Evolutionary conservation across 2,113 vertebrate species (phyloP), one percentile per base, ranked within the genome.

Genomic region (Falco punctatus): DNA sequence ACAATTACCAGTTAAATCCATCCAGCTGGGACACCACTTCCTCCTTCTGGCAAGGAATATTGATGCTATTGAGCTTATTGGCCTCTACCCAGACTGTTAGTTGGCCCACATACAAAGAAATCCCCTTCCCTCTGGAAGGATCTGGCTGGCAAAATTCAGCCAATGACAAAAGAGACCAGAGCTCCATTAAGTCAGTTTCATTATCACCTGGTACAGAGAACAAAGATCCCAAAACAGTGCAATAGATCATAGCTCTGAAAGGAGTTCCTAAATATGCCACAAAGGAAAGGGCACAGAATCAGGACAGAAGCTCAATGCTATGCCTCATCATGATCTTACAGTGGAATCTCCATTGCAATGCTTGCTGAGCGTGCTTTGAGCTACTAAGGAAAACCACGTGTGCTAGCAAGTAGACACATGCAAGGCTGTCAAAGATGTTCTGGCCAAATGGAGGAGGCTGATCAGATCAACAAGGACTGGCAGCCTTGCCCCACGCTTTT

Each of bases 391-490:
- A 92, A 92, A 88, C 23, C 54, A 92, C 2, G 0, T 86, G 72
- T 81, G 65, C 77, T 62, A 91, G 64, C 89, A 91, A 91, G 92
- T 21, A 81, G 24, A 62, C 26, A 67, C 92, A 66, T n/a, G 91
- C 77, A 94, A 58, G 42, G 17, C 72, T 89, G 83, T 64, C 61
- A 92, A 69, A 86, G 42, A 66, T 67, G 61, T 51, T 71, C 55
- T 59, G 77, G 67, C 72, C 80, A 94, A 84, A 61, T 44, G 28
- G 32, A 81, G 59, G 40, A 94, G 69, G 64, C 22, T 78, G 48
- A 86, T 86, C 54, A 58, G 40, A 97, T 83, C 65, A 89, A 32
- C 44, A 88, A 81, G 55, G 80, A 81, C 86, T 83, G 92, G 80
- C 67, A 95, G 64, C 30, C 54, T 86, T 91, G 75, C 51, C 24